These are phyloP conservation scores for Drosophila lacertosa DNA, from an alignment of 1,140 invertebrate species.

Conservation along the genomic window DNA sequence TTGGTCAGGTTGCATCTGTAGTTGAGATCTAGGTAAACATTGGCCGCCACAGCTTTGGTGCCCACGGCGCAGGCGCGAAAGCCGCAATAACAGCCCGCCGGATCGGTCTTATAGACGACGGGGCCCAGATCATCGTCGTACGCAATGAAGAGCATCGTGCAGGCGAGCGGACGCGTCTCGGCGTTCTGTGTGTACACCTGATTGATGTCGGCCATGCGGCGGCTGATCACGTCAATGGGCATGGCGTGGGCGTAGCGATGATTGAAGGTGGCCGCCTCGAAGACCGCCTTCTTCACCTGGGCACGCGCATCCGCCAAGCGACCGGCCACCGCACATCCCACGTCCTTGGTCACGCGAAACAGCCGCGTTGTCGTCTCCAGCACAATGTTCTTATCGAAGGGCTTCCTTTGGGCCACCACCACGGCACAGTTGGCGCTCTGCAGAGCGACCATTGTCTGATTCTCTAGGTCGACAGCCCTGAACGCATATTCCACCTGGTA, in stretches of 20 bases:
- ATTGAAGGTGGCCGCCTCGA: constrained; percentile 98
- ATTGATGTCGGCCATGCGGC: constrained; percentile 97
- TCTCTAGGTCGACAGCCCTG: constrained; percentile 99
- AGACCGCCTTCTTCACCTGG: constrained; percentile 98
- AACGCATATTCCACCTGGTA: constrained; percentile 99
- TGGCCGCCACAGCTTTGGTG: constrained; percentile 97
- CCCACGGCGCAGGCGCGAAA: constrained; percentile 97
- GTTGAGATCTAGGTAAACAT: constrained; percentile 98
- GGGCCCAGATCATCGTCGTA: constrained; percentile 96
- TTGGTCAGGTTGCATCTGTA: constrained; percentile 90
- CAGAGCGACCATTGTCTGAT: constrained; percentile 97
- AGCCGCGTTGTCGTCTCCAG: constrained; percentile 95
- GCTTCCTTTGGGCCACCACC: constrained; percentile 98
- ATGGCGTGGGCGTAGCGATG: constrained; percentile 99
- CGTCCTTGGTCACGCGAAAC: constrained; percentile 94
- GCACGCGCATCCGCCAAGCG: constrained; percentile 99
- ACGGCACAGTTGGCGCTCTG: constrained; percentile 96
- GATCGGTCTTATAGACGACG: constrained; percentile 98
- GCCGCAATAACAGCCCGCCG: constrained; percentile 98
- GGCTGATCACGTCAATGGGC: constrained; percentile 96
- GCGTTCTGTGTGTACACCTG: constrained; percentile 99
- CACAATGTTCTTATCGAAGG: constrained; percentile 97
- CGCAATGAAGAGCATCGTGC: constrained; percentile 98
- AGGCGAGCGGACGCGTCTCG: constrained; percentile 99
- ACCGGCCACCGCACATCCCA: constrained; percentile 99